Base-by-base conservation (phyloP, 1,140 invertebrate genomes). In the Ostrea edulis region DNA sequence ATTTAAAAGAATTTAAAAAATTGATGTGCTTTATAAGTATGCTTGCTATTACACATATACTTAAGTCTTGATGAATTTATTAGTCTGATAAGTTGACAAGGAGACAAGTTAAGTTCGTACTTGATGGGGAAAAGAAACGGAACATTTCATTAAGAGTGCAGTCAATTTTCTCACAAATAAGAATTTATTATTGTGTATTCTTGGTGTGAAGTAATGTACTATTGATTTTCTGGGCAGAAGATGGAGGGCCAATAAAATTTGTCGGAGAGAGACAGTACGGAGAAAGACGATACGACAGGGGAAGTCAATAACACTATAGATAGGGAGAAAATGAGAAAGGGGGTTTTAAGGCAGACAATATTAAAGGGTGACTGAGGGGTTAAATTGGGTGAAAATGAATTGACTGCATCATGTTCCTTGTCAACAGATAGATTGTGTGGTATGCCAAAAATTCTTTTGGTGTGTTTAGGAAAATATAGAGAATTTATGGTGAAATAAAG, bases 241-340 rank as follows among this genome's bases (percentile, higher is more conserved):
- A 77, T 77, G 29, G 68, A 77, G 29, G 29, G 22, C 25, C 68
- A 77, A 25, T 77, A 77, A 77, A 77, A 77, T 77, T 77, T 77
- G 22, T 77, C 25, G 9, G 68, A 77, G 68, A 77, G 22, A 35
- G 25, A 25, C 22, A n/a, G 11, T n/a, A n/a, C n/a, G n/a, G n/a
- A n/a, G n/a, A n/a, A n/a, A n/a, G n/a, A n/a, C 1, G 35, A 44
- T 44, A 44, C 2, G 35, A 44, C 68, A 35, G 68, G 14, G 12
- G 17, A 77, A 77, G 68, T 25, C 68, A 77, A 25, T 77, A 29
- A 77, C 22, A 35, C 68, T 29, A 7, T 77, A 25, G 29, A 77
- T 35, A 77, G 25, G 11, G 25, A 77, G 68, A 77, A 77, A 77
- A 77, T 77, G 29, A 77, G 29, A 77, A n/a, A 77, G 68, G 29